These are phyloP conservation scores for Sphaeridia pumilis DNA, from an alignment of 2,888 invertebrate genomes.

Conservation along the genomic window DNA sequence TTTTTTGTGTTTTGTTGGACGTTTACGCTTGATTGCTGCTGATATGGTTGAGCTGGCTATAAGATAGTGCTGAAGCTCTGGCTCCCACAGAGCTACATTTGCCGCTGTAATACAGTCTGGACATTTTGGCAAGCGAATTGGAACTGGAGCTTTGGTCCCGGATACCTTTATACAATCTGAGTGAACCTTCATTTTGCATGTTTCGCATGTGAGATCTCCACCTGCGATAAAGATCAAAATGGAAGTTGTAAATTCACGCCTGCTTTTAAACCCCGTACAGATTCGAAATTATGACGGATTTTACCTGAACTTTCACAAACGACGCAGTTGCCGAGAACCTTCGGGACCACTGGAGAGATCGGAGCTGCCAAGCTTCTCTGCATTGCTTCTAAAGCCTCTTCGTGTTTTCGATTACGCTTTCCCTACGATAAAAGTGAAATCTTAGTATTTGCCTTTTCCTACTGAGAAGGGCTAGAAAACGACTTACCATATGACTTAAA, in stretches of 20 bases:
- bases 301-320: slow-evolving; percentile 19
- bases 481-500: slow-evolving; percentile 15
- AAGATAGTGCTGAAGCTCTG: slow-evolving; percentile 3
- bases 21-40: neutral
- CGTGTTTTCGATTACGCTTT: slow-evolving; percentile 6
- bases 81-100: slow-evolving; percentile 18
- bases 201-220: slow-evolving; percentile 21
- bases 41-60: slow-evolving; percentile 5
- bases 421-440: slow-evolving; percentile 2
- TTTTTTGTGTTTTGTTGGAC: slow-evolving; percentile 2
- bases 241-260: slow-evolving; percentile 13
- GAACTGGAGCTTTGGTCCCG: slow-evolving; percentile 26
- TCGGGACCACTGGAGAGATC: no score
- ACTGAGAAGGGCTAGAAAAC: neutral
- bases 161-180: slow-evolving; percentile 27
- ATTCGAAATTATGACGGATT: neutral
- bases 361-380: no score
- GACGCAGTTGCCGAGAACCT: slow-evolving; percentile 11
- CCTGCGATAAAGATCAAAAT: slow-evolving; percentile 10
- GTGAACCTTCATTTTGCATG: slow-evolving; percentile 25
- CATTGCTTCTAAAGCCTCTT: slow-evolving; percentile 2
- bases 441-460: neutral
- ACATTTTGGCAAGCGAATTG: slow-evolving; percentile 16
- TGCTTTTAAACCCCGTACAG: neutral
- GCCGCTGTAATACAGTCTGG: slow-evolving; percentile 27